Evolutionary conservation across 2,888 invertebrate species (phyloP).

Genomic region (Tetropium fuscum): DNA sequence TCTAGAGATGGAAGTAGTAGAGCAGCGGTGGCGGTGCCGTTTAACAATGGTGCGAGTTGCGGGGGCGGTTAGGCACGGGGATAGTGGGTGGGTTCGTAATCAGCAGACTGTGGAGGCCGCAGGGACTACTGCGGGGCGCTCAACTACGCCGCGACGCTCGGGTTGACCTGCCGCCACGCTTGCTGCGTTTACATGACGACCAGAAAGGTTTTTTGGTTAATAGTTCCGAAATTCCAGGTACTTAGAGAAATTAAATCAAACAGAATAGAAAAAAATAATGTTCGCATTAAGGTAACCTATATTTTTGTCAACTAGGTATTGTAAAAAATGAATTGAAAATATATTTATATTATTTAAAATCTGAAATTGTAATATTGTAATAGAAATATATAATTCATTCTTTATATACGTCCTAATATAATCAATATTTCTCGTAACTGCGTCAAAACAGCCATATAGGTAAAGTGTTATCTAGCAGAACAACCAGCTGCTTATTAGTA

Average conservation of each 20-base stretch:
- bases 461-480: too few species aligned
- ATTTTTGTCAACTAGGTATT: too few species aligned
- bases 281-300: not conserved
- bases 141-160: conserved; percentile 61
- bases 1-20: conserved; percentile 34
- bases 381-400: too few species aligned
- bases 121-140: conserved; percentile 51
- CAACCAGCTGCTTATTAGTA: too few species aligned
- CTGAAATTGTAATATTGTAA: too few species aligned
- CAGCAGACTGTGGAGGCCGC: conserved; percentile 56
- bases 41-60: conserved; percentile 48
- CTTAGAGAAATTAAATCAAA: not conserved
- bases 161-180: conserved; percentile 64
- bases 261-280: not conserved
- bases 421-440: too few species aligned
- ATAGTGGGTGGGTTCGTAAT: conserved; percentile 55
- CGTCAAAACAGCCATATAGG: too few species aligned
- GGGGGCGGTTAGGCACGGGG: conserved; percentile 44
- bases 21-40: conserved; percentile 42
- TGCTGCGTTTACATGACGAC: conserved; percentile 51
- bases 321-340: too few species aligned
- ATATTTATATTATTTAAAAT: too few species aligned
- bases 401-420: too few species aligned
- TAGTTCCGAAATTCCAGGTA: not conserved
- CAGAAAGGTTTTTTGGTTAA: conserved; percentile 9